These are phyloP conservation scores for Antheraea mylitta DNA, from an alignment of 1,140 invertebrate species.

Conservation along the genomic window DNA sequence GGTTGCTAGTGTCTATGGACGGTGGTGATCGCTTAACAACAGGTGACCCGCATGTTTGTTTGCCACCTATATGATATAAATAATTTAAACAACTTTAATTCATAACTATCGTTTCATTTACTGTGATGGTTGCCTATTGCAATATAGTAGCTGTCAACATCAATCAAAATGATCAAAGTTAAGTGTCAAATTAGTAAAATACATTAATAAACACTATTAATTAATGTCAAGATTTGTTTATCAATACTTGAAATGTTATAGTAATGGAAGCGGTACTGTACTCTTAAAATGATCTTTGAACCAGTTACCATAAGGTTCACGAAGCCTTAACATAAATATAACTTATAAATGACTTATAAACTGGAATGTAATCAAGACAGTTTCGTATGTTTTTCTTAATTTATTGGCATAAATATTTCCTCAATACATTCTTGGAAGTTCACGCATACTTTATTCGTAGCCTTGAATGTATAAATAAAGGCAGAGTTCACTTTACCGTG, in stretches of 20 bases:
- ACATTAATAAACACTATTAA: no score
- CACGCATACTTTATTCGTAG: conserved; percentile 10
- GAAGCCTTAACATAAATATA: not conserved
- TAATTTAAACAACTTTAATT: not conserved
- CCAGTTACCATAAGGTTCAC: not conserved
- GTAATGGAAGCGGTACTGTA: no score
- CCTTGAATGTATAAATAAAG: conserved; percentile 14
- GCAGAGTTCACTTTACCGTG: conserved; percentile 2
- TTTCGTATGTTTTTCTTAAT: not conserved
- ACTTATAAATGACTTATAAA: not conserved
- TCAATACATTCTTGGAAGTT: conserved; percentile 2
- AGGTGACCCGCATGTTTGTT: no score
- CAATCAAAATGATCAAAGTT: conserved; percentile 49
- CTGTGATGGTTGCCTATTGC: conserved; percentile 27
- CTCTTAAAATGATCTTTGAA: no score
- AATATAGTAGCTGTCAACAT: conserved; percentile 30
- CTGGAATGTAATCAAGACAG: not conserved
- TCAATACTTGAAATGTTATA: no score
- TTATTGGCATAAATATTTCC: conserved; percentile 11
- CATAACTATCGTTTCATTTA: conserved; percentile 16
- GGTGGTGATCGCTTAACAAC: no score
- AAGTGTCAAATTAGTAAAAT: not conserved
- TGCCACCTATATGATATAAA: no score
- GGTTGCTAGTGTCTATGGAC: no score
- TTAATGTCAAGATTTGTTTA: no score